phyloP scores from a whole-genome alignment of 2,888 invertebrate genomes.

The Nemapogon koenigi region DNA sequence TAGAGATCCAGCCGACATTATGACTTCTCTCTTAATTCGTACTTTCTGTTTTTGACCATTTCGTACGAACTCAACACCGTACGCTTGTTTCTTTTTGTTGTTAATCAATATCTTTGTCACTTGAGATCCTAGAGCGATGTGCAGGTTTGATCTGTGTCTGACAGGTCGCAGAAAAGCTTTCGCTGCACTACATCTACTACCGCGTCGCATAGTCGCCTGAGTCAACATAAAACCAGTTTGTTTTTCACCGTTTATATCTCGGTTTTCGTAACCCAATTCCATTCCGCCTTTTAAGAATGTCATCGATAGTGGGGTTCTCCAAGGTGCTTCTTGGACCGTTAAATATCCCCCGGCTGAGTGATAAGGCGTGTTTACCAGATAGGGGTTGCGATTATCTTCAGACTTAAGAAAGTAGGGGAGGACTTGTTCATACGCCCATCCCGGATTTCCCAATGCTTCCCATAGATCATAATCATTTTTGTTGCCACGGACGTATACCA shows the following conservation, averaged over 20 bases:
- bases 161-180: slow-evolving; percentile 88
- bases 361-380: slow-evolving; percentile 75
- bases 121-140: slow-evolving; percentile 80
- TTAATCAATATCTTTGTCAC: slow-evolving; percentile 76
- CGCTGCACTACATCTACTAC: slow-evolving; percentile 85
- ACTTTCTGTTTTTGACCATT: slow-evolving; percentile 70
- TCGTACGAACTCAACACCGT: slow-evolving; percentile 77
- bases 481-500: slow-evolving; percentile 92
- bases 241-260: slow-evolving; percentile 82
- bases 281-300: slow-evolving; percentile 82
- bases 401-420: slow-evolving; percentile 87
- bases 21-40: slow-evolving; percentile 79
- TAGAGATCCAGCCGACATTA: slow-evolving; percentile 87
- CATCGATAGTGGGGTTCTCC: slow-evolving; percentile 82
- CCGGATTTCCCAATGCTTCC: slow-evolving; percentile 82
- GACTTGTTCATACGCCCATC: slow-evolving; percentile 86
- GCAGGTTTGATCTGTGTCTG: slow-evolving; percentile 76
- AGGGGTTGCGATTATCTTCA: slow-evolving; percentile 87
- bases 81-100: slow-evolving; percentile 71
- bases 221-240: slow-evolving; percentile 89
- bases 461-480: slow-evolving; percentile 86
- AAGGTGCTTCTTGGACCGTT: slow-evolving; percentile 85
- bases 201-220: slow-evolving; percentile 84
- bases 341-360: slow-evolving; percentile 81
- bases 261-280: slow-evolving; percentile 81